Base-by-base conservation (phyloP, 2,113 vertebrate genomes). In the Datnioides undecimradiatus region DNA sequence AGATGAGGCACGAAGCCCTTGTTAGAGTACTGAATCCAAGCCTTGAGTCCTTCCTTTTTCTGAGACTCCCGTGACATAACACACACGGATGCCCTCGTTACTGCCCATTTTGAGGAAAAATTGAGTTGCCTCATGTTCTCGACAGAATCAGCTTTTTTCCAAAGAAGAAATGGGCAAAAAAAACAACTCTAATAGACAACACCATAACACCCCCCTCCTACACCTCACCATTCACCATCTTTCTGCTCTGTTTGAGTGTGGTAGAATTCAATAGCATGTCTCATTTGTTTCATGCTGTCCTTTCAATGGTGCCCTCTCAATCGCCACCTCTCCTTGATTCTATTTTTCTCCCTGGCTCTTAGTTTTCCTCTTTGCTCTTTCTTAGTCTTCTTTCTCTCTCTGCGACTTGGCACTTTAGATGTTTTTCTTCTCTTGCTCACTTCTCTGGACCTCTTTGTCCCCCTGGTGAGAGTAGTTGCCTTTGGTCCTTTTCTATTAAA, bases 261-360 rank as follows among this genome's bases (percentile, higher is more conserved):
- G 25, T 23, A 60, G 31, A 60, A 59, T 59, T 81, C 73, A 73
- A 11, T 8, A 55, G 57, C 43, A 21, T 17, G 48, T 80, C 74
- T 79, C 59, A 65, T 85, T 88, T 87, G 64, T 87, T 86, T 74
- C 59, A 52, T 36, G 45, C 73, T 63, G 77, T 83, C 74, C 57
- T 59, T 79, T 75, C 51, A 52, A n/a, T 11, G 21, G 33, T 43
- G 45, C 75, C 76, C 71, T 79, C 67, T 83, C 74, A 73, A 67
- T 83, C 80, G 74, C 46, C 64, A 19, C 27, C 58, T 55, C 54
- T 55, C 46, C 57, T 55, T 68, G 41, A 79, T 79, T 73, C 71
- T 70, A n/a, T 79, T 85, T 79, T 64, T 69, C 59, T 48, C 38
- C 19, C 63, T 66, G 57, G 76, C 27, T 75, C 79, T 59, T 17